Evolutionary conservation across 2,797 vertebrate species (phyloP).

Genomic region (Sebastes glaucus): DNA sequence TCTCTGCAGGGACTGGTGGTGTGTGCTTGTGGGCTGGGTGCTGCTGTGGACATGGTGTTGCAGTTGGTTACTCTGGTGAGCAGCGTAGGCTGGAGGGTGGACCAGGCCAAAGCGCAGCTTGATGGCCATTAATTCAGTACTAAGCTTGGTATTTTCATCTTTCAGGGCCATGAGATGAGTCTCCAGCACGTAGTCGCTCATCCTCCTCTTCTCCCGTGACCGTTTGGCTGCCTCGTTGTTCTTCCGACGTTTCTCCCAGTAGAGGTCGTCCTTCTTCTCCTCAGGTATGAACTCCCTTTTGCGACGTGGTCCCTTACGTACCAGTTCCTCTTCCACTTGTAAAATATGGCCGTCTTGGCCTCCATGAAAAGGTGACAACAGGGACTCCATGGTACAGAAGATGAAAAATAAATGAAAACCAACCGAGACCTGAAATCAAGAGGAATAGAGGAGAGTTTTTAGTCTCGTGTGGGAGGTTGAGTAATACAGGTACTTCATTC

Average conservation of each 20-base stretch:
- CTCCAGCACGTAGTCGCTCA: constrained; percentile 87
- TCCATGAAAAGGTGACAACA: neutral
- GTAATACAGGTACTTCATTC: neutral
- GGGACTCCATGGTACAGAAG: constrained; percentile 46
- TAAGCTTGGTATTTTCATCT: constrained; percentile 87
- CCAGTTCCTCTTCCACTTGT: constrained; percentile 20
- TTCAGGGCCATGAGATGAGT: constrained; percentile 82
- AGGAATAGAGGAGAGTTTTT: neutral
- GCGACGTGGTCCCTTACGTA: constrained; percentile 71
- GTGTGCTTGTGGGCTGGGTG: neutral
- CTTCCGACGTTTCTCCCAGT: constrained; percentile 94
- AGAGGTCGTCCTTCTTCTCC: constrained; percentile 88
- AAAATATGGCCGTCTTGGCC: neutral
- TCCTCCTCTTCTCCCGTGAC: constrained; percentile 90
- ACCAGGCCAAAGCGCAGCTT: constrained; percentile 84
- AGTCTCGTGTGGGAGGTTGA: neutral
- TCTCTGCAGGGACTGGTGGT: constrained; percentile 37
- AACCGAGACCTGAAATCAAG: constrained; percentile 30
- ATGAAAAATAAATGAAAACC: neutral
- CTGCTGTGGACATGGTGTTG: constrained; percentile 42
- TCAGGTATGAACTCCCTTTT: constrained; percentile 91
- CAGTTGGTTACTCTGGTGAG: constrained; percentile 55
- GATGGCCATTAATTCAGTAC: constrained; percentile 85
- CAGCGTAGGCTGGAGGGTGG: constrained; percentile 25
- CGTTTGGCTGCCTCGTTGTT: constrained; percentile 95